phyloP scores from a whole-genome alignment of 2,888 invertebrate species.

The Exocentrus adspersus region DNA sequence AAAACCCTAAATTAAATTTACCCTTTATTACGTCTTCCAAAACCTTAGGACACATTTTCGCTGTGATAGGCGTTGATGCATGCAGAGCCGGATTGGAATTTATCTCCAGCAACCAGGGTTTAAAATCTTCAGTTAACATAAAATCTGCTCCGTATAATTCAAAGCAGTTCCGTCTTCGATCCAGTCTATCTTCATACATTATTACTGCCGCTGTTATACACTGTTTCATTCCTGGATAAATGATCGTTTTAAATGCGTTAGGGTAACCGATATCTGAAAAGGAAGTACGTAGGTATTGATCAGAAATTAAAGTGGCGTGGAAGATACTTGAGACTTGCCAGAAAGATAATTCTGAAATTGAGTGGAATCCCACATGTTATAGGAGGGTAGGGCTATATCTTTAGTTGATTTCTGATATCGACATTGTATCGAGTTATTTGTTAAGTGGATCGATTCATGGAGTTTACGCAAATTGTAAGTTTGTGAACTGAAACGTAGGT shows the following conservation, averaged over 20 bases:
- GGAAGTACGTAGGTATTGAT: constrained; percentile 62
- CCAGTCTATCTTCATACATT: constrained; percentile 79
- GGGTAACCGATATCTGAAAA: constrained; percentile 68
- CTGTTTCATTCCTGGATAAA: constrained; percentile 87
- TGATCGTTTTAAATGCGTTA: constrained; percentile 75
- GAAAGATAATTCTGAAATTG: constrained; percentile 69
- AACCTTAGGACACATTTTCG: constrained; percentile 82
- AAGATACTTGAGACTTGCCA: constrained; percentile 21
- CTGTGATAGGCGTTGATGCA: constrained; percentile 84
- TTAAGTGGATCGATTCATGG: constrained; percentile 87
- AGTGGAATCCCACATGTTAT: constrained; percentile 87
- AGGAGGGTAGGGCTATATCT: constrained; percentile 73
- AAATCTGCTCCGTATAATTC: constrained; percentile 95
- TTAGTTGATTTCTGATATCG: constrained; percentile 70
- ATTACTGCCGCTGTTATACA: constrained; percentile 84
- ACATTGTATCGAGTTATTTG: constrained; percentile 87
- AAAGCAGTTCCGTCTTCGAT: constrained; percentile 78
- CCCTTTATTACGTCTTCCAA: constrained; percentile 90
- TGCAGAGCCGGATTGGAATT: constrained; percentile 89
- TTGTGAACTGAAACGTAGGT: constrained; percentile 87
- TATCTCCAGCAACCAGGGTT: constrained; percentile 92
- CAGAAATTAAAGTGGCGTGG: neutral
- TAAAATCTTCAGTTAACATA: constrained; percentile 84
- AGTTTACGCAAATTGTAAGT: constrained; percentile 81
- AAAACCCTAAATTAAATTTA: constrained; percentile 55